Percentiles rank a stretch among this genome's conserved stretches.
phyloP scores from a whole-genome alignment of 1,140 invertebrate species.

The Plodia interpunctella region DNA sequence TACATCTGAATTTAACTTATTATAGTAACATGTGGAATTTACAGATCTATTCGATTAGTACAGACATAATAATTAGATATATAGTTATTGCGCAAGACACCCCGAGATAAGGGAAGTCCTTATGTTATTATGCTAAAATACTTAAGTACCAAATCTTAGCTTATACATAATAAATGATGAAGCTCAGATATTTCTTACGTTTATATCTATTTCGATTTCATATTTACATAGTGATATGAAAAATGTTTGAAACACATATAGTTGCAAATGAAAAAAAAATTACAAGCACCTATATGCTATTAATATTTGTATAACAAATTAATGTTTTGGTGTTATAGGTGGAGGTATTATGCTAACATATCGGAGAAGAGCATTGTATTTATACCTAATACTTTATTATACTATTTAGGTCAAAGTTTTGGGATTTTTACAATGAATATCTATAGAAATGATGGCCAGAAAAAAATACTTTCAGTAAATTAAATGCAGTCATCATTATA shows the following conservation, averaged over 20 bases:
- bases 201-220: constrained; percentile 57
- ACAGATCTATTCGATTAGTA: constrained; percentile 70
- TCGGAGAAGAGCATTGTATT: neutral
- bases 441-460: constrained; percentile 7
- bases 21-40: constrained; percentile 74
- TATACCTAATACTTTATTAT: neutral
- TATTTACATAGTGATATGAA: constrained; percentile 73
- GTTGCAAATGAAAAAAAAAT: constrained; percentile 53
- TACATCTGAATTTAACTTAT: constrained; percentile 71
- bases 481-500: constrained; percentile 14
- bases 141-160: constrained; percentile 66
- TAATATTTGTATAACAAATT: neutral
- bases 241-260: constrained; percentile 51
- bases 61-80: constrained; percentile 69
- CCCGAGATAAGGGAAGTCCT: constrained; percentile 46
- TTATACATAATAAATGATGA: constrained; percentile 67
- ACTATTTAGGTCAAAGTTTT: neutral
- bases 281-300: constrained; percentile 55
- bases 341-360: neutral
- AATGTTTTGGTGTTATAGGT: constrained; percentile 1
- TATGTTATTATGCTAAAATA: constrained; percentile 59
- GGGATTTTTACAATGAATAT: too few relatives aligned
- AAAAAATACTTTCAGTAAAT: constrained; percentile 12
- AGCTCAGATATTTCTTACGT: constrained; percentile 72
- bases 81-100: constrained; percentile 73